A percentile compares a stretch with the other conserved stretches of the same genome.
These are phyloP conservation scores for Halcyon senegalensis DNA, from an alignment of 2,113 vertebrate species.

Conservation along the genomic window DNA sequence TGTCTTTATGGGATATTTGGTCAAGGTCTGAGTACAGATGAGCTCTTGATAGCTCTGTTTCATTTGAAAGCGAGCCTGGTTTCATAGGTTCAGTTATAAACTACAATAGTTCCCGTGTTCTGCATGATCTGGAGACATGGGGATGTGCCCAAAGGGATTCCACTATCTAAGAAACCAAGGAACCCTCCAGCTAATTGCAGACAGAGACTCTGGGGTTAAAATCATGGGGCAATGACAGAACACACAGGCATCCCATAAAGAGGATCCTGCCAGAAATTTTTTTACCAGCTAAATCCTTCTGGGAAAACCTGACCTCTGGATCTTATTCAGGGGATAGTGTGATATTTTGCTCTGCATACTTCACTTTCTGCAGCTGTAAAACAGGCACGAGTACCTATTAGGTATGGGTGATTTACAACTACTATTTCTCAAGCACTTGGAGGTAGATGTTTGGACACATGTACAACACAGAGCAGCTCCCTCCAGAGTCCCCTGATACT, in stretches of 20 bases:
- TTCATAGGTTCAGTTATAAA: not conserved
- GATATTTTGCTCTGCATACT: not conserved
- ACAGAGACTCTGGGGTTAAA: not conserved
- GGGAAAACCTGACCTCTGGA: not conserved
- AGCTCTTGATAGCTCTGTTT: not conserved
- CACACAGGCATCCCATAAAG: too few species aligned
- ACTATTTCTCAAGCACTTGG: not conserved
- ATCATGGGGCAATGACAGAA: not conserved
- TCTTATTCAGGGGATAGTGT: not conserved
- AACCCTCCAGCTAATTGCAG: not conserved
- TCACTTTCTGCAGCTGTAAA: not conserved
- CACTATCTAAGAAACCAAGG: not conserved
- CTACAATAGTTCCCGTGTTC: accelerated
- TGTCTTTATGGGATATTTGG: not conserved
- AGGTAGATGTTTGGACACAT: not conserved
- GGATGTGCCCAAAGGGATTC: not conserved
- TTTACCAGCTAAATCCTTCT: not conserved
- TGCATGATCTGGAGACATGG: not conserved
- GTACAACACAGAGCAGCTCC: not conserved
- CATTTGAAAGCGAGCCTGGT: not conserved
- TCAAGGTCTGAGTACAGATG: not conserved
- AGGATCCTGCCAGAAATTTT: not conserved
- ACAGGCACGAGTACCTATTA: not conserved
- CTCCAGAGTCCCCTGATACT: not conserved
- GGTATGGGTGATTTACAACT: not conserved